Evolutionary conservation across 2,797 vertebrate genomes (phyloP).

Genomic region (Allenopithecus nigroviridis): DNA sequence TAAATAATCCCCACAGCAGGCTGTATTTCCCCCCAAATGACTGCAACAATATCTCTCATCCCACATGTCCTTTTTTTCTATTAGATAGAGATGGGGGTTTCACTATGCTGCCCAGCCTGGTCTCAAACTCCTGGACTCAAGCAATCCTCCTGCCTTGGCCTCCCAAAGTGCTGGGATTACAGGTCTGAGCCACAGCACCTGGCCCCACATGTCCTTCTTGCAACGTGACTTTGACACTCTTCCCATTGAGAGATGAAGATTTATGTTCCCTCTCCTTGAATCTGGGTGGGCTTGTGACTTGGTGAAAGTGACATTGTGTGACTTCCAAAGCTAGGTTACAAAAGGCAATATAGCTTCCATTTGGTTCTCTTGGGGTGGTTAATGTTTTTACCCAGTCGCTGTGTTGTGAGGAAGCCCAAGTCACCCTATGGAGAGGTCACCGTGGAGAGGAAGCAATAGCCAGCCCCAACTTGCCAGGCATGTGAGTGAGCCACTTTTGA

Average conservation of each 20-base stretch:
- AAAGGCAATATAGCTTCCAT: not conserved
- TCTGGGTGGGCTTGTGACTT: not conserved
- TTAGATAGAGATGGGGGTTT: too few relatives aligned
- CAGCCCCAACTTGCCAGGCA: not conserved
- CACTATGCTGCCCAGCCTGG: too few relatives aligned
- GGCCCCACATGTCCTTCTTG: not conserved
- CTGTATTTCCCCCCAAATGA: slow-evolving; percentile 15
- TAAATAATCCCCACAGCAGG: not conserved
- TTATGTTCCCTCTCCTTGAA: not conserved
- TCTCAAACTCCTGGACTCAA: too few relatives aligned
- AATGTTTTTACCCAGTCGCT: not conserved
- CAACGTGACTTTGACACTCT: not conserved
- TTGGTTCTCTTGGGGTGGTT: not conserved
- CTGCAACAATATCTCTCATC: not conserved
- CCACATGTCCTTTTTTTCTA: not conserved
- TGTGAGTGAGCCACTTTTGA: not conserved
- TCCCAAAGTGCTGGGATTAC: too few relatives aligned
- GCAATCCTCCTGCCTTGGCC: too few relatives aligned
- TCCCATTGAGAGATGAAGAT: not conserved
- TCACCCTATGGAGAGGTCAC: not conserved
- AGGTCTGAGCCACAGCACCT: too few relatives aligned
- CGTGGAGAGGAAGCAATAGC: not conserved
- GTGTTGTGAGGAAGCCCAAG: not conserved
- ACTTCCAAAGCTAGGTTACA: not conserved
- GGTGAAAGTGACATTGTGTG: not conserved